Base-by-base conservation (phyloP, 2,113 vertebrate species). In the Erythrocercus mccallii region DNA sequence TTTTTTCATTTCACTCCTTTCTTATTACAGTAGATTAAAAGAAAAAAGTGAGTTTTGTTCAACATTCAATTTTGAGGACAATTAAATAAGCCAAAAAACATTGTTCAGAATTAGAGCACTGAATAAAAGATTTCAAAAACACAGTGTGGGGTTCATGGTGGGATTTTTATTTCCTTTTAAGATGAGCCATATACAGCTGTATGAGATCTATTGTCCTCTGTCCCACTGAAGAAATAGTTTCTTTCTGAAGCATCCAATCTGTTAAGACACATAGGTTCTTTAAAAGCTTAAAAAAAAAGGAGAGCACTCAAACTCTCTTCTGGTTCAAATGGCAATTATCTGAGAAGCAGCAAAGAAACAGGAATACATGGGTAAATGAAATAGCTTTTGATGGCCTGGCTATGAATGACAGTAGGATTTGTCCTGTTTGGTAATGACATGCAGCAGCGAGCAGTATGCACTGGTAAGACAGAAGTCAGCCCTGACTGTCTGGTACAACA, bases 41-140 rank as follows among this genome's bases (percentile, higher is more conserved):
- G 86, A 51, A 77, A 86, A 71, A 74, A 87, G 22, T 86, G 53
- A 90, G 69, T 96, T 97, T 95, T 95, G 79, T 94, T 96, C 95
- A 86, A 90, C 88, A 88, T 95, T 92, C 93, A 88, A 23, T 97
- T 97, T 95, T 90, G 72, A 95, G 72, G 61, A 92, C 84, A 97
- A 96, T 97, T 96, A 97, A 97, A 96, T 94, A 95, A 95, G 90
- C 76, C 61, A 86, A 92, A 97, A 97, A 97, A 94, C 92, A 95
- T 95, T 97, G 96, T 96, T 95, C 93, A 80, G 95, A 95, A 96
- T 96, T 95, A 96, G 76, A 97, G 64, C 44, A 65, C 37, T 58
- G 92, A 93, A 94, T 88, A 96, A 90, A 94, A 76, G 90, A 95
- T 96, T 97, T 97, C 66, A 95, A 94, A 96, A 93, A 44, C 96